Conservation (phyloP, 1,140 invertebrate species). For the Drosophila pallidifrons region DNA sequence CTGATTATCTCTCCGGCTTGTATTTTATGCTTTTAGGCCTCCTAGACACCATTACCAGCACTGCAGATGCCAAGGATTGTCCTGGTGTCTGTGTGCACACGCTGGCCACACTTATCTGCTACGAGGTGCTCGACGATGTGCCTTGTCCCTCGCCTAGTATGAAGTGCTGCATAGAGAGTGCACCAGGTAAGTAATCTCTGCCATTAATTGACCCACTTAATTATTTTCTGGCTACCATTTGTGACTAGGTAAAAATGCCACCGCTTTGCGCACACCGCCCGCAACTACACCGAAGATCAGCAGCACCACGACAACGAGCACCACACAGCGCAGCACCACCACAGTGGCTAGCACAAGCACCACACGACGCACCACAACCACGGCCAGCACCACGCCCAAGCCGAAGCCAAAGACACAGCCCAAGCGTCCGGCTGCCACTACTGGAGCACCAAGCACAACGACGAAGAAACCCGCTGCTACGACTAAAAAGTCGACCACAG, state of each 20-base stretch:
- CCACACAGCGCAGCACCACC: slow-evolving; percentile 72
- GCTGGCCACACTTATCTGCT: slow-evolving; percentile 92
- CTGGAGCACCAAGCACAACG: slow-evolving; percentile 74
- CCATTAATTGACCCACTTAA: neutral
- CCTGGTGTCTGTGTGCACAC: slow-evolving; percentile 94
- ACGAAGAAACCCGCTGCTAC: slow-evolving; percentile 72
- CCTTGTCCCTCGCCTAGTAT: slow-evolving; percentile 91
- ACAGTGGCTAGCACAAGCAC: slow-evolving; percentile 79
- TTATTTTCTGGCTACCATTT: neutral
- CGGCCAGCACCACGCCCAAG: slow-evolving; percentile 76
- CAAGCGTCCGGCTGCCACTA: slow-evolving; percentile 76
- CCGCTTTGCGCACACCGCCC: slow-evolving; percentile 19
- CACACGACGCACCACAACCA: slow-evolving; percentile 77
- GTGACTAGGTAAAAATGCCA: slow-evolving; percentile 63
- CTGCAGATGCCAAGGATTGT: slow-evolving; percentile 92
- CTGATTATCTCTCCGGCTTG: neutral
- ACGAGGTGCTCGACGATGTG: slow-evolving; percentile 92
- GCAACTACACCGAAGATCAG: slow-evolving; percentile 64
- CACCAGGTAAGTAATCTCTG: slow-evolving; percentile 77
- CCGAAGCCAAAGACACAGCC: slow-evolving; percentile 74
- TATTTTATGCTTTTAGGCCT: slow-evolving; percentile 86
- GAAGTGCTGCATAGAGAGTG: slow-evolving; percentile 92
- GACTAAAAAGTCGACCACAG: slow-evolving; percentile 64
- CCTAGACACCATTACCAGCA: slow-evolving; percentile 92
- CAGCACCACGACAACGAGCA: slow-evolving; percentile 84